These are phyloP conservation scores for Zaprionus obscuricornis DNA, from an alignment of 2,888 invertebrate genomes.

Conservation along the genomic window DNA sequence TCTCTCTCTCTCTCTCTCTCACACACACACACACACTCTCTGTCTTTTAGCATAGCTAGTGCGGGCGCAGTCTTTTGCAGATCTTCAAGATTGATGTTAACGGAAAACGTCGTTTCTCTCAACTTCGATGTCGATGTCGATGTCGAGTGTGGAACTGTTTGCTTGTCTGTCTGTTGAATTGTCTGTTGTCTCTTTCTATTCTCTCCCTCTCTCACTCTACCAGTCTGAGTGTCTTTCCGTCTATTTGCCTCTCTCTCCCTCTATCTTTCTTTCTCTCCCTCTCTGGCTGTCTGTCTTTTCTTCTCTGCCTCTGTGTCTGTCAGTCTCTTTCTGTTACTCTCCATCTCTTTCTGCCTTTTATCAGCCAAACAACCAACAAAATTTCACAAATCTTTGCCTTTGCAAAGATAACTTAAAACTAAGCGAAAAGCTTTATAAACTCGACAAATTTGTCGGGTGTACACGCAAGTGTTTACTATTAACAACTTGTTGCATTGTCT, in stretches of 20 bases:
- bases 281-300: conserved; percentile 30
- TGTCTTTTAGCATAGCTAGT: conserved; percentile 7
- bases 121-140: conserved; percentile 32
- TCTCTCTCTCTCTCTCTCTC: conserved; percentile 45
- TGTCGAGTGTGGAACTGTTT: conserved; percentile 13
- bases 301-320: conserved; percentile 28
- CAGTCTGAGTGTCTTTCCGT: conserved; percentile 9
- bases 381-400: background rate
- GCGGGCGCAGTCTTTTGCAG: conserved; percentile 36
- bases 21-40: conserved; percentile 9
- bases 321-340: background rate
- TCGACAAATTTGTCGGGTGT: conserved; percentile 56
- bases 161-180: conserved; percentile 34
- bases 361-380: conserved; percentile 28
- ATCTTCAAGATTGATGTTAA: conserved; percentile 82
- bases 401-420: too few relatives aligned
- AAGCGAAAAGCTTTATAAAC: background rate
- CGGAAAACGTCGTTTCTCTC: conserved; percentile 80
- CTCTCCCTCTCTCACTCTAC: too few relatives aligned
- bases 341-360: conserved; percentile 1
- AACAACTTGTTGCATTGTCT: conserved; percentile 52
- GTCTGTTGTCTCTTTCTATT: too few relatives aligned
- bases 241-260: conserved; percentile 1
- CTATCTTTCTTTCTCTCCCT: too few relatives aligned
- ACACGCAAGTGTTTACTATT: conserved; percentile 34